Percentiles rank a stretch among this genome's conserved stretches.
Conservation (phyloP, 2,888 invertebrate genomes). For the Sipunculus nudus region DNA sequence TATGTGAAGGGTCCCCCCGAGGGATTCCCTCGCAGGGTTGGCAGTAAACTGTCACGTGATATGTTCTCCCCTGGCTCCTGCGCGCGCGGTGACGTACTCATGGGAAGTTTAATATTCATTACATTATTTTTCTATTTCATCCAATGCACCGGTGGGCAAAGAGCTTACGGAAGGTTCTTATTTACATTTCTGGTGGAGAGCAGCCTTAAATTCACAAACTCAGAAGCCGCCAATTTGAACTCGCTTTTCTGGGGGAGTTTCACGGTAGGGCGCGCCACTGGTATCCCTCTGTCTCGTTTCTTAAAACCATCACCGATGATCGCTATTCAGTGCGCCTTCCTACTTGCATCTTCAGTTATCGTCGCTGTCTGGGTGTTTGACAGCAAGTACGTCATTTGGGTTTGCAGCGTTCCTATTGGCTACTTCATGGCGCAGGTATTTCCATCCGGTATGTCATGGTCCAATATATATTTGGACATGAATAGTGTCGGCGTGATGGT, state of each 20-base stretch:
- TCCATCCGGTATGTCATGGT: constrained; percentile 49
- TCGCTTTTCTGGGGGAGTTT: constrained; percentile 49
- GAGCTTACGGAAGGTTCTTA: constrained; percentile 47
- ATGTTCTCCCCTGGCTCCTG: constrained; percentile 44
- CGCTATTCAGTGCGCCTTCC: constrained; percentile 40
- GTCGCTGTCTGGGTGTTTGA: constrained; percentile 41
- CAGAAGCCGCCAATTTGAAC: constrained; percentile 43
- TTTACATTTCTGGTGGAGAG: constrained; percentile 47
- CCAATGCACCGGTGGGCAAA: constrained; percentile 46
- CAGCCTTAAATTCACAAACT: constrained; percentile 39
- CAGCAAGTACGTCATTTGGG: constrained; percentile 40
- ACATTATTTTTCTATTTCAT: constrained; percentile 44
- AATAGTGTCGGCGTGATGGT: constrained; percentile 46
- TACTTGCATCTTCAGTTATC: constrained; percentile 34
- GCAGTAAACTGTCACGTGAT: not conserved
- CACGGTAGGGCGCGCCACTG: constrained; percentile 41
- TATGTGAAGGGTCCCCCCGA: not conserved
- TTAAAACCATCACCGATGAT: constrained; percentile 44
- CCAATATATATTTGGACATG: constrained; percentile 45
- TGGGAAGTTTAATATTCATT: constrained; percentile 38
- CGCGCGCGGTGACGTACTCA: constrained; percentile 38
- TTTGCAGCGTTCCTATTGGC: constrained; percentile 39
- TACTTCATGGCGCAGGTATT: constrained; percentile 45
- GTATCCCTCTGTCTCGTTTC: constrained; percentile 41
- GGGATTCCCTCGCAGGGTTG: not conserved